Percentiles rank a stretch among this genome's conserved stretches.
phyloP scores from a whole-genome alignment of 2,888 invertebrate species.

The Aphodius sticticus region DNA sequence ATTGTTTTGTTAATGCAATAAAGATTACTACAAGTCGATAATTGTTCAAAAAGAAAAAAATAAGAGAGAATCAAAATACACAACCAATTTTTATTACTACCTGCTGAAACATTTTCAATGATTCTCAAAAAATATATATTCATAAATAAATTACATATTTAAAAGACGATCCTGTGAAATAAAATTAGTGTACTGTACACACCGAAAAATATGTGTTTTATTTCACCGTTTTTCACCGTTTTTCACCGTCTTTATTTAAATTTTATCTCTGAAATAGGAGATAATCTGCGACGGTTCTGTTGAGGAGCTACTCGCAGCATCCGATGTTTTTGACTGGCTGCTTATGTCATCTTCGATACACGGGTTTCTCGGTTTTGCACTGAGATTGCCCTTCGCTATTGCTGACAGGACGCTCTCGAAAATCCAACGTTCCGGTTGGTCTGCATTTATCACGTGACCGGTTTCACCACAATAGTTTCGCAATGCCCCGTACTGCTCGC shows the following conservation, averaged over 20 bases:
- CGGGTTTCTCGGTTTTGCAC: slow-evolving; percentile 45
- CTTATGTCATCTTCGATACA: slow-evolving; percentile 33
- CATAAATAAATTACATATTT: not conserved
- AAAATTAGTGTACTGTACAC: not conserved
- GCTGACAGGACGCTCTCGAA: slow-evolving; percentile 50
- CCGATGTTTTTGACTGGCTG: not conserved
- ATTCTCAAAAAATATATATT: too few relatives aligned
- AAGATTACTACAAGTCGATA: too few relatives aligned
- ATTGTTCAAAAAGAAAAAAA: not conserved
- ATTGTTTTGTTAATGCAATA: too few relatives aligned
- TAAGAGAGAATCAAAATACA: not conserved
- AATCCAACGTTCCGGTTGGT: slow-evolving; percentile 54
- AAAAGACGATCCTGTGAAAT: not conserved
- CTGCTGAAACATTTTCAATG: too few relatives aligned
- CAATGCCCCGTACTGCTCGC: slow-evolving; percentile 56
- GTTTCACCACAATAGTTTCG: slow-evolving; percentile 57
- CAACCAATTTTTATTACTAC: too few relatives aligned
- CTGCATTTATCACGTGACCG: slow-evolving; percentile 53
- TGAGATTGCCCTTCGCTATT: slow-evolving; percentile 48
- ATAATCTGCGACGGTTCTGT: not conserved
- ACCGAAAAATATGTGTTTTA: not conserved
- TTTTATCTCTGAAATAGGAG: not conserved
- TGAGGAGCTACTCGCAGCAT: not conserved
- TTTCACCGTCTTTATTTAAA: too few relatives aligned
- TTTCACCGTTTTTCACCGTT: not conserved